Evolutionary conservation across 2,797 vertebrate genomes (phyloP), one percentile per base, ranked within the genome.

Genomic region (Philypnodon macrostomus): DNA sequence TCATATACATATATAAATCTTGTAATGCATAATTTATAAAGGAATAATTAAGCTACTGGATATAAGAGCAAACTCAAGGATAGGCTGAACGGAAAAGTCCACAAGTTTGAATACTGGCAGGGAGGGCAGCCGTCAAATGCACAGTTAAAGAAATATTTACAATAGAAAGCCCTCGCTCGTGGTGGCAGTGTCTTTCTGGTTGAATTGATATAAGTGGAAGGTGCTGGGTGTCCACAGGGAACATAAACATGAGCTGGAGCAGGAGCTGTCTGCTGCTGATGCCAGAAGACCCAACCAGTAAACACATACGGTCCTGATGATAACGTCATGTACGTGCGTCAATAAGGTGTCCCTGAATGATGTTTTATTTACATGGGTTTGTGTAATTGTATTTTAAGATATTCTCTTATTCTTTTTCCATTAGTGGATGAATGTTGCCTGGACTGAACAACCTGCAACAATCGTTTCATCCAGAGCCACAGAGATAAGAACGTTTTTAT

Each of bases 61-160:
- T n/a, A n/a, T n/a, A n/a, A n/a, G n/a, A n/a, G n/a, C n/a, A n/a
- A n/a, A n/a, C n/a, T n/a, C n/a, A n/a, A n/a, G n/a, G n/a, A n/a
- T n/a, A n/a, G n/a, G n/a, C n/a, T n/a, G n/a, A n/a, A n/a, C n/a
- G n/a, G n/a, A n/a, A n/a, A n/a, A n/a, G n/a, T n/a, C n/a, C n/a
- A n/a, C n/a, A n/a, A 67, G 57, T 58, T 59, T 14, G 52, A 64
- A 65, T 1, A 1, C 70, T 73, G 71, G 73, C 78, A 70, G 65
- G 71, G 81, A 77, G 72, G 72, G 67, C 60, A 64, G 67, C 47
- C 27, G 73, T 79, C 75, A 81, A 78, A 81, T 73, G 49, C 66
- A 66, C 76, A 76, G 81, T 78, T 84, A 86, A 73, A 67, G 83
- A 89, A 90, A 90, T 90, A 85, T 89, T 90, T 90, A 89, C 81